A percentile compares a stretch with the other conserved stretches of the same genome.
These are phyloP conservation scores for Drosophila hamatofila DNA, from an alignment of 2,888 invertebrate genomes.

Conservation along the genomic window DNA sequence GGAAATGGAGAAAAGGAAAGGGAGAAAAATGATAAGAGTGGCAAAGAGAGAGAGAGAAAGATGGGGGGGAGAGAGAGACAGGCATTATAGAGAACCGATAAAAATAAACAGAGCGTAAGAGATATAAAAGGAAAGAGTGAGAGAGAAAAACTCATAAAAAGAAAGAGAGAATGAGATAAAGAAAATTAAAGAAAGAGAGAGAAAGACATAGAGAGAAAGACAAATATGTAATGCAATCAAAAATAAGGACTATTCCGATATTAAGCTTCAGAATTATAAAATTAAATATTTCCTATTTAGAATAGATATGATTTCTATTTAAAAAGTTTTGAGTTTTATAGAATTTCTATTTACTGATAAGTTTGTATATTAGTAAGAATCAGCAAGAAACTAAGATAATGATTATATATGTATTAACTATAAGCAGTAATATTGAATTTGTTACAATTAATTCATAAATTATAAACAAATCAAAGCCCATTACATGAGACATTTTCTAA, in stretches of 20 bases:
- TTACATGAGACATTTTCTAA: no score
- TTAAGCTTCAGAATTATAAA: background rate
- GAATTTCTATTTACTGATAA: no score
- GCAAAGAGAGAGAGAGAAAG: no score
- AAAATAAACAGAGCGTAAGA: no score
- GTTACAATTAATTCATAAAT: background rate
- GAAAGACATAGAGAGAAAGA: background rate
- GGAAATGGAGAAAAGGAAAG: no score
- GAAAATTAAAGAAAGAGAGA: background rate
- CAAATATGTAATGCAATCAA: background rate
- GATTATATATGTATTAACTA: no score
- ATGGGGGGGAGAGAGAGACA: background rate
- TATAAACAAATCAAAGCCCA: background rate
- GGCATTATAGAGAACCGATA: no score
- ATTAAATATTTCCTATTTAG: background rate
- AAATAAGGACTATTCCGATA: background rate
- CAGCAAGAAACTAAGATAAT: no score
- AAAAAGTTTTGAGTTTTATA: no score
- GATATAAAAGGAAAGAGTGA: background rate
- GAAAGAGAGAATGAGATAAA: background rate
- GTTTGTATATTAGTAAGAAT: no score
- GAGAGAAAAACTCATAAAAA: background rate
- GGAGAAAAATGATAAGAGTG: rapidly evolving
- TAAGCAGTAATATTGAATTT: background rate
- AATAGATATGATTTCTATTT: no score